A percentile compares a stretch with the other conserved stretches of the same genome.
Conservation (phyloP, 1,140 invertebrate species). For the Meloidogyne hapla region DNA sequence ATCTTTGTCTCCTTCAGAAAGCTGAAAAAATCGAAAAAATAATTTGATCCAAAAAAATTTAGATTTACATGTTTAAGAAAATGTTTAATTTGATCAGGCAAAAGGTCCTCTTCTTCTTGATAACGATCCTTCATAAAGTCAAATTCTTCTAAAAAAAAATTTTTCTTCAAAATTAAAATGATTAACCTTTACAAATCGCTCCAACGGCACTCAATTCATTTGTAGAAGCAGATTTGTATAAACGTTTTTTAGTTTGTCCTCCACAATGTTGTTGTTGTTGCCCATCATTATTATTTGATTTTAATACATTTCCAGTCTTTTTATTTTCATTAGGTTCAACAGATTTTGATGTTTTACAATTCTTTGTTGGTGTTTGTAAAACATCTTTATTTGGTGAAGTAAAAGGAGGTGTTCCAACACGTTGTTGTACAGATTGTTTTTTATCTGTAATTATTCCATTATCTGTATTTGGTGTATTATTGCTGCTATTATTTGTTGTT, state of each 20-base stretch:
- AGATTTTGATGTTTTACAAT: slow-evolving; percentile 9
- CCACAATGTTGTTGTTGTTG: not conserved
- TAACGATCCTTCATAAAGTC: slow-evolving; percentile 33
- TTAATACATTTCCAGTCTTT: not conserved
- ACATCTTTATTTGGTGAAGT: not conserved
- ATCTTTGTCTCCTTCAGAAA: slow-evolving; percentile 29
- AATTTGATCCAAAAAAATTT: not conserved
- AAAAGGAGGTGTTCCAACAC: slow-evolving; percentile 24
- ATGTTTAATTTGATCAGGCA: slow-evolving; percentile 31
- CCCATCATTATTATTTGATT: not conserved
- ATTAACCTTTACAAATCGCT: slow-evolving; percentile 27
- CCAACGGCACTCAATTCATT: slow-evolving; percentile 22
- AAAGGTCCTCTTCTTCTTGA: slow-evolving; percentile 28
- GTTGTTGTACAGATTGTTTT: slow-evolving; percentile 20
- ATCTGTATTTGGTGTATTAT: not conserved
- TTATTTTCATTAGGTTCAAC: not conserved
- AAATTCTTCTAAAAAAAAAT: slow-evolving; percentile 29
- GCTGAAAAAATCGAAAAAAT: slow-evolving; percentile 16
- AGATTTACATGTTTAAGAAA: slow-evolving; percentile 27
- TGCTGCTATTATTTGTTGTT: not conserved
- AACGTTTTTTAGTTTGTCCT: slow-evolving; percentile 19
- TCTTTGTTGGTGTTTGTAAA: not conserved
- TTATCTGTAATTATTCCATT: not conserved
- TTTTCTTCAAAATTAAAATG: not conserved
- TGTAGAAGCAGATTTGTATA: slow-evolving; percentile 26